phyloP scores from a whole-genome alignment of 2,113 vertebrate genomes.

The Sylvilagus bachmani region DNA sequence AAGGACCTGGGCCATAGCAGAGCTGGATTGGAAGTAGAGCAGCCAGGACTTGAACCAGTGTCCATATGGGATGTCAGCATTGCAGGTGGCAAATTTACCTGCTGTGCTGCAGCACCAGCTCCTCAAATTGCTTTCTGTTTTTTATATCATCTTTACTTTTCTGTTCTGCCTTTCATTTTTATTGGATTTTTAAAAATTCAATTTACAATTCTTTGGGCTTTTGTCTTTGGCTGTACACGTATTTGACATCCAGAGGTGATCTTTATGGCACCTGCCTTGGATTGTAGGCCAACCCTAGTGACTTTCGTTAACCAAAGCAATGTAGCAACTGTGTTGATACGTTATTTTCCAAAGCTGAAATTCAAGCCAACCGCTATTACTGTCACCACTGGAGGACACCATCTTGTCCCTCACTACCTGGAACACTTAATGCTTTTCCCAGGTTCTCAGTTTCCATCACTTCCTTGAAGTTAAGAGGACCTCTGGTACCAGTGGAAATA shows the following conservation, averaged over 20 bases:
- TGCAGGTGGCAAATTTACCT: too few relatives aligned
- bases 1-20: too few relatives aligned
- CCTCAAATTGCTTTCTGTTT: constrained; percentile 21
- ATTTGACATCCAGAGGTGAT: not conserved
- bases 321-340: not conserved
- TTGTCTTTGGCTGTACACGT: not conserved
- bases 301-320: not conserved
- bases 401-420: fast-evolving
- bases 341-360: constrained; percentile 17
- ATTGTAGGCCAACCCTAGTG: not conserved
- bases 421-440: not conserved
- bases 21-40: too few relatives aligned
- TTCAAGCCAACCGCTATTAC: not conserved
- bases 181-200: not conserved
- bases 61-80: too few relatives aligned
- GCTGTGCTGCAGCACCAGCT: too few relatives aligned
- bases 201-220: not conserved
- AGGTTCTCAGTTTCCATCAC: not conserved
- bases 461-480: not conserved
- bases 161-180: not conserved
- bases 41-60: too few relatives aligned
- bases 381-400: not conserved
- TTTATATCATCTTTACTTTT: not conserved
- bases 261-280: not conserved
- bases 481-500: not conserved